phyloP scores from a whole-genome alignment of 2,888 invertebrate species.

The Microctonus brassicae region DNA sequence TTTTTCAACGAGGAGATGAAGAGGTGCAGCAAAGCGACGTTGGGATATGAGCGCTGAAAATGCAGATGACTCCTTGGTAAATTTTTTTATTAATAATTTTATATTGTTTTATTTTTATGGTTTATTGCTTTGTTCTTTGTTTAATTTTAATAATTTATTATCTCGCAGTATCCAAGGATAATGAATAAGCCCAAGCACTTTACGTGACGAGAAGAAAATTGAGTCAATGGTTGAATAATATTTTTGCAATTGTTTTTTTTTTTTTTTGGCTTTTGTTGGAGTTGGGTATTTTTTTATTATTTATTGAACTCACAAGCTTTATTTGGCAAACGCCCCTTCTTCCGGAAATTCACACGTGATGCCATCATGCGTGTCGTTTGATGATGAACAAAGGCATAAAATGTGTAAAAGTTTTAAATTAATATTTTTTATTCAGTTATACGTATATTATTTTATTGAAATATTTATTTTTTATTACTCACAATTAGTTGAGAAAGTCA shows the following conservation, averaged over 20 bases:
- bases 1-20: conserved; percentile 40
- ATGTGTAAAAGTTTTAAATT: neutral
- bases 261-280: neutral
- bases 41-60: conserved; percentile 69
- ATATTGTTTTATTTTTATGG: neutral
- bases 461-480: too few species aligned
- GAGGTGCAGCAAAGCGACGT: conserved; percentile 56
- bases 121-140: neutral
- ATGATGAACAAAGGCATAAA: neutral
- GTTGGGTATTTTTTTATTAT: neutral
- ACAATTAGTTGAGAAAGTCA: too few species aligned
- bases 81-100: conserved; percentile 41
- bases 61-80: conserved; percentile 70
- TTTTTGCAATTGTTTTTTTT: too few species aligned
- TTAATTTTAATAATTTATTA: neutral
- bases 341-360: conserved; percentile 23
- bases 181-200: too few species aligned
- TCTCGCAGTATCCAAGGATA: too few species aligned
- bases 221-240: too few species aligned
- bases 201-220: too few species aligned
- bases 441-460: neutral
- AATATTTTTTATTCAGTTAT: neutral
- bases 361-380: conserved; percentile 20
- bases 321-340: conserved; percentile 37
- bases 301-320: neutral